These are phyloP conservation scores for Lamellibrachia satsuma DNA, from an alignment of 2,888 invertebrate species.

Conservation along the genomic window DNA sequence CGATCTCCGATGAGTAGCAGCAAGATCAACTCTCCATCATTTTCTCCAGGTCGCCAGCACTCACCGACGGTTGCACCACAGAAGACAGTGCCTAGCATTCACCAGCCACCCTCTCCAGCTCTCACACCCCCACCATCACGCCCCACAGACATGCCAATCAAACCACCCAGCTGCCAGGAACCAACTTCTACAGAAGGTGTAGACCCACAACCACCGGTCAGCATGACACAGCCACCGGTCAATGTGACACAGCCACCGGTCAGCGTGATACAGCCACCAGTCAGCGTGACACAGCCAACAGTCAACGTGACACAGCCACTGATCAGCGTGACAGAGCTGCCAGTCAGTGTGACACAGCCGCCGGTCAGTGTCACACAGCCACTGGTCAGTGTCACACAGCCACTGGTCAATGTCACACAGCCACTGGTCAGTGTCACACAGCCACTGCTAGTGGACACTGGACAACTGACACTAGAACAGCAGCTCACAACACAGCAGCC, in stretches of 20 bases:
- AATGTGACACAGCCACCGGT: too few relatives aligned
- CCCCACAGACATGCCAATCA: not conserved
- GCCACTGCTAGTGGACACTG: not conserved
- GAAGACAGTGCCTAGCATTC: not conserved
- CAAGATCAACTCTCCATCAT: conserved; percentile 47
- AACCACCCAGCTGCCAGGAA: not conserved
- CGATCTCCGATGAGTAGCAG: conserved; percentile 25
- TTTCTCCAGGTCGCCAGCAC: conserved; percentile 44
- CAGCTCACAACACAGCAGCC: not conserved
- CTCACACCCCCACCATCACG: not conserved
- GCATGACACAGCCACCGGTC: too few relatives aligned
- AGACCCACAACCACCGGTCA: too few relatives aligned
- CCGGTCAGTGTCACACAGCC: too few relatives aligned
- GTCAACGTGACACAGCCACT: too few relatives aligned
- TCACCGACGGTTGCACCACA: not conserved
- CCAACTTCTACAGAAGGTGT: not conserved
- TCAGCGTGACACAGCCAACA: too few relatives aligned
- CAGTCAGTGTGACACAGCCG: too few relatives aligned
- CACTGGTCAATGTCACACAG: not conserved
- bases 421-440: not conserved
- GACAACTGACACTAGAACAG: not conserved
- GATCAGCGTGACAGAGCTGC: too few relatives aligned
- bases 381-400: not conserved
- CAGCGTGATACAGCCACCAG: too few relatives aligned
- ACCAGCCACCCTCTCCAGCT: not conserved